These are phyloP conservation scores for Panopea generosa DNA, from an alignment of 2,888 invertebrate species.

Conservation along the genomic window DNA sequence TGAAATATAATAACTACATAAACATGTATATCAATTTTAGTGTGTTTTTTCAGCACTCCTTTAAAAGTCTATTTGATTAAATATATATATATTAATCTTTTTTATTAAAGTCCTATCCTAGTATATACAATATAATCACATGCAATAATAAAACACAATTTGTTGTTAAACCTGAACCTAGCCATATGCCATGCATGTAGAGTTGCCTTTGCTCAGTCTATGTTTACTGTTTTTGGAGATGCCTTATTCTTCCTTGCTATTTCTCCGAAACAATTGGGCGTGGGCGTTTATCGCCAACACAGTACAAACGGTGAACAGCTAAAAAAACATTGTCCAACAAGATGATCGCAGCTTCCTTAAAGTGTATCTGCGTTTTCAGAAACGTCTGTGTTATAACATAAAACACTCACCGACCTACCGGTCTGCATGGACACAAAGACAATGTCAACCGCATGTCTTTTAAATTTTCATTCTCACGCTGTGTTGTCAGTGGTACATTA, in stretches of 20 bases:
- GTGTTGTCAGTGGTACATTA: conserved; percentile 14
- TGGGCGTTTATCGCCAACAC: neutral
- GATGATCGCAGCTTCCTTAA: conserved; percentile 21
- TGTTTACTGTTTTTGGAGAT: conserved; percentile 27
- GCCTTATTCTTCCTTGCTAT: conserved; percentile 16
- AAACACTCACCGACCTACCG: conserved; percentile 5
- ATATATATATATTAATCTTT: too few species aligned
- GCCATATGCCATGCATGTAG: conserved; percentile 31
- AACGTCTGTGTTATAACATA: conserved; percentile 8
- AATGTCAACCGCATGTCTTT: conserved; percentile 25
- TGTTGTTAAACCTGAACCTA: conserved; percentile 21
- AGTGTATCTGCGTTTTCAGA: conserved; percentile 6
- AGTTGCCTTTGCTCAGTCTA: conserved; percentile 17
- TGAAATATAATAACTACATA: too few species aligned
- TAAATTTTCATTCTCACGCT: conserved; percentile 18
- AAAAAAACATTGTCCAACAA: conserved; percentile 14
- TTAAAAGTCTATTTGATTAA: too few species aligned
- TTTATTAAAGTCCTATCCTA: too few species aligned
- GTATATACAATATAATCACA: too few species aligned
- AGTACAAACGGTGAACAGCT: conserved; percentile 6
- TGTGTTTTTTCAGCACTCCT: too few species aligned
- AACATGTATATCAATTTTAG: too few species aligned
- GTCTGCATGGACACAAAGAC: conserved; percentile 3
- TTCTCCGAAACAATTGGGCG: conserved; percentile 10
- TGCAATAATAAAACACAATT: too few species aligned